A percentile compares a stretch with the other conserved stretches of the same genome.
phyloP scores from a whole-genome alignment of 1,140 invertebrate genomes.

The Copidosoma floridanum region DNA sequence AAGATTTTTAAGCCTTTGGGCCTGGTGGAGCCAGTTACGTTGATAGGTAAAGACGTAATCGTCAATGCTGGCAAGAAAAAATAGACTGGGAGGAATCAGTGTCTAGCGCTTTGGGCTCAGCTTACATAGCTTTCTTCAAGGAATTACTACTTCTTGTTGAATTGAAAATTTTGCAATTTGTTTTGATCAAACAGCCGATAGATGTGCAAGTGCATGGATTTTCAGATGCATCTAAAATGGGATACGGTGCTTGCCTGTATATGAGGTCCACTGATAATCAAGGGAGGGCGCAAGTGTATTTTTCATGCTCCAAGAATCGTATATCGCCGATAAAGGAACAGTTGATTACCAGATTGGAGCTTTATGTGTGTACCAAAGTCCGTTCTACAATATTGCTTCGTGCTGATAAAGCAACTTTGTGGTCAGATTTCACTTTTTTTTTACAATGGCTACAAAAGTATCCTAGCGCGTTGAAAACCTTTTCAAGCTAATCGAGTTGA shows the following conservation, averaged over 20 bases:
- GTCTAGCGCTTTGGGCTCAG: not conserved
- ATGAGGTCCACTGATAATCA: not conserved
- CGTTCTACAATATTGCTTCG: constrained; percentile 20
- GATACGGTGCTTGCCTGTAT: constrained; percentile 25
- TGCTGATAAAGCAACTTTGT: constrained; percentile 1
- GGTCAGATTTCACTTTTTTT: constrained; percentile 12
- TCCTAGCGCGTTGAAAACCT: constrained; percentile 29
- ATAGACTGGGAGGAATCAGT: constrained; percentile 11
- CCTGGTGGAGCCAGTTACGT: not conserved
- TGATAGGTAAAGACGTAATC: not conserved
- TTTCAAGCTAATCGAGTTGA: constrained; percentile 42
- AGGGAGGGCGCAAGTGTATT: not conserved
- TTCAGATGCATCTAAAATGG: constrained; percentile 10
- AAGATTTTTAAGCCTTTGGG: not conserved
- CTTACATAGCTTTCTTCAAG: no score
- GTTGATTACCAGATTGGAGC: constrained; percentile 54
- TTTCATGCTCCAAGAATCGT: constrained; percentile 17
- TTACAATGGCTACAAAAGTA: constrained; percentile 35
- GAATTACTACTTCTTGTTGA: not conserved
- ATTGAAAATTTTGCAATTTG: not conserved
- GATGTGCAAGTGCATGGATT: constrained; percentile 14
- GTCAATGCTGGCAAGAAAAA: not conserved
- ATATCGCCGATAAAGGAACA: constrained; percentile 17
- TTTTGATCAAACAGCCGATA: not conserved
- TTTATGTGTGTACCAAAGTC: constrained; percentile 45